Evolutionary conservation across 1,140 invertebrate species (phyloP).

Genomic region (Eulimnadia texana): DNA sequence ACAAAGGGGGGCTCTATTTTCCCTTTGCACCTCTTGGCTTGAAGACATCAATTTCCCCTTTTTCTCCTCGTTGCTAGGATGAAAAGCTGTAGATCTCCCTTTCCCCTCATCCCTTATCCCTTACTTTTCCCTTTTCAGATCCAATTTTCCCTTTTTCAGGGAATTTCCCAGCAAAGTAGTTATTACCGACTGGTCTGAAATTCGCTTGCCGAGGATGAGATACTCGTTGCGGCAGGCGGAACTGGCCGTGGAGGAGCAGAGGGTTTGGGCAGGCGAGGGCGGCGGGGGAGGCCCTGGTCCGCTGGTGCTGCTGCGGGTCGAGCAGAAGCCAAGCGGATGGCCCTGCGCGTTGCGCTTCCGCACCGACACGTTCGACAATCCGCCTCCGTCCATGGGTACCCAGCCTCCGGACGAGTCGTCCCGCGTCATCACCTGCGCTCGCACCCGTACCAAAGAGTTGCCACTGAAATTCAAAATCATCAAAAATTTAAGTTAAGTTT

Average conservation of each 20-base stretch:
- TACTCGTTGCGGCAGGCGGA: constrained; percentile 46
- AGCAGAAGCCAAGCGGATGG: background rate
- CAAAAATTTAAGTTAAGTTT: background rate
- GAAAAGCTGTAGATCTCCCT: no score
- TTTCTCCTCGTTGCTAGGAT: no score
- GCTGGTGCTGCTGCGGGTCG: constrained; percentile 10
- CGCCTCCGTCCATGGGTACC: constrained; percentile 84
- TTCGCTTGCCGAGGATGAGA: constrained; percentile 77
- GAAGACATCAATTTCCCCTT: no score
- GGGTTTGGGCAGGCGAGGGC: constrained; percentile 19
- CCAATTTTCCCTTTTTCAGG: background rate
- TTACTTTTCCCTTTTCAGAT: no score
- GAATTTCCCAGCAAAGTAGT: background rate
- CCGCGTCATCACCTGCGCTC: constrained; percentile 94
- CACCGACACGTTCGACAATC: constrained; percentile 80
- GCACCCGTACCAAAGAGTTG: constrained; percentile 83
- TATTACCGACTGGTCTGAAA: constrained; percentile 78
- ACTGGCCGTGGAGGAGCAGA: background rate
- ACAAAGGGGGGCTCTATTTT: no score
- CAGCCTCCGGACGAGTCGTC: constrained; percentile 93
- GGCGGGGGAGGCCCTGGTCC: constrained; percentile 21
- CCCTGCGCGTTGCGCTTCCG: constrained; percentile 43
- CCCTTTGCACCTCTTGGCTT: no score
- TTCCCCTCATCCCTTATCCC: no score
- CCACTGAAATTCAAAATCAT: constrained; percentile 59